These are phyloP conservation scores for Albula glossodonta DNA, from an alignment of 2,113 vertebrate species.

Conservation along the genomic window DNA sequence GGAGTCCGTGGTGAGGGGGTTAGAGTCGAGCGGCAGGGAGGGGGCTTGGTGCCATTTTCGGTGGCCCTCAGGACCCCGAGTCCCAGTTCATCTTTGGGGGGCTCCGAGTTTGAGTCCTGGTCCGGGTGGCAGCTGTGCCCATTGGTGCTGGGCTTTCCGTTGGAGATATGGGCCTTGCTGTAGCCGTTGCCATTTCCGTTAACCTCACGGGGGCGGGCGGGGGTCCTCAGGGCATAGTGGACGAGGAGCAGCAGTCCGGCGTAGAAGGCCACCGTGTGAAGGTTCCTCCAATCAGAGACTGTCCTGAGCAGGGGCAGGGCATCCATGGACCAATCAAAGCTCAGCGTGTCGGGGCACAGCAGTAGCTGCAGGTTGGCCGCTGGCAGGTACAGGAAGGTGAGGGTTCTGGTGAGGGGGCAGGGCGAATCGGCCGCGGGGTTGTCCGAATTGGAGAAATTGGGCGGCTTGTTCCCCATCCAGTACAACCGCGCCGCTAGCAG, in stretches of 20 bases:
- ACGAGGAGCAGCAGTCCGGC: constrained; percentile 76
- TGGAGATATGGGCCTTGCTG: constrained; percentile 64
- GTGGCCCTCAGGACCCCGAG: too few species aligned
- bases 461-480: constrained; percentile 99
- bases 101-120: constrained; percentile 67
- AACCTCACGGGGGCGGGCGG: constrained; percentile 68
- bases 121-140: constrained; percentile 85
- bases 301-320: constrained; percentile 89
- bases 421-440: constrained; percentile 94
- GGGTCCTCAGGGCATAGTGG: constrained; percentile 77
- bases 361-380: constrained; percentile 91
- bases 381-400: constrained; percentile 94
- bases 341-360: constrained; percentile 91
- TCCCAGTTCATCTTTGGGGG: constrained; percentile 55
- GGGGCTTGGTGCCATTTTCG: constrained; percentile 60
- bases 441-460: constrained; percentile 98
- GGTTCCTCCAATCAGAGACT: constrained; percentile 85
- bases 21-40: constrained; percentile 28
- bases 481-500: constrained; percentile 88
- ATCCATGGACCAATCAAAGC: constrained; percentile 99
- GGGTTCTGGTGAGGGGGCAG: constrained; percentile 77
- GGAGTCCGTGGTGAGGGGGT: constrained; percentile 10
- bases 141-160: constrained; percentile 80
- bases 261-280: constrained; percentile 85
- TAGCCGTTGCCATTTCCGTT: constrained; percentile 77